Evolutionary conservation across 2,113 vertebrate genomes (phyloP).

Genomic region (Bombycilla garrulus): DNA sequence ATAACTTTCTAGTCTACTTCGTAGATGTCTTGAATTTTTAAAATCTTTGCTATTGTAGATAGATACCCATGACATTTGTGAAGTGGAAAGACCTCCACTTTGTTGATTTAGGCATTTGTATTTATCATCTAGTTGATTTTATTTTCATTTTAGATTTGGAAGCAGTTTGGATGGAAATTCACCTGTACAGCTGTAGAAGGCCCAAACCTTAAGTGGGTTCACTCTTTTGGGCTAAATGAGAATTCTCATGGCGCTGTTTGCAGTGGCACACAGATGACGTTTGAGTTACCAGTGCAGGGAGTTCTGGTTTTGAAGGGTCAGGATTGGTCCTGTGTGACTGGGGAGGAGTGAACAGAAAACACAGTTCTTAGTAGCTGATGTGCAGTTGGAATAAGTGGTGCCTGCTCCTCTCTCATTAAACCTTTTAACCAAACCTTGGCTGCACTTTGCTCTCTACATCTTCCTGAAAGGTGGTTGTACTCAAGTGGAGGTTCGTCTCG

Average conservation of each 20-base stretch:
- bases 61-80: neutral
- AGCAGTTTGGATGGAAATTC: neutral
- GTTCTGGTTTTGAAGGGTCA: neutral
- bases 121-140: neutral
- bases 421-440: neutral
- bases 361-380: accelerated
- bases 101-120: neutral
- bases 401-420: accelerated
- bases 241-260: neutral
- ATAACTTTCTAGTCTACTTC: neutral
- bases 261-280: neutral
- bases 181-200: neutral
- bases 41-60: neutral
- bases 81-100: neutral
- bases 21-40: neutral
- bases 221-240: neutral
- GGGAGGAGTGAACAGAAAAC: neutral
- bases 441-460: accelerated
- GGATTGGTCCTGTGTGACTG: neutral
- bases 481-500: too few species aligned
- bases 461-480: neutral
- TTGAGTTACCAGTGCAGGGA: neutral
- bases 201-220: neutral
- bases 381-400: accelerated
- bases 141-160: neutral